Conservation (phyloP, 2,113 vertebrate genomes). For the Sylvia atricapilla region DNA sequence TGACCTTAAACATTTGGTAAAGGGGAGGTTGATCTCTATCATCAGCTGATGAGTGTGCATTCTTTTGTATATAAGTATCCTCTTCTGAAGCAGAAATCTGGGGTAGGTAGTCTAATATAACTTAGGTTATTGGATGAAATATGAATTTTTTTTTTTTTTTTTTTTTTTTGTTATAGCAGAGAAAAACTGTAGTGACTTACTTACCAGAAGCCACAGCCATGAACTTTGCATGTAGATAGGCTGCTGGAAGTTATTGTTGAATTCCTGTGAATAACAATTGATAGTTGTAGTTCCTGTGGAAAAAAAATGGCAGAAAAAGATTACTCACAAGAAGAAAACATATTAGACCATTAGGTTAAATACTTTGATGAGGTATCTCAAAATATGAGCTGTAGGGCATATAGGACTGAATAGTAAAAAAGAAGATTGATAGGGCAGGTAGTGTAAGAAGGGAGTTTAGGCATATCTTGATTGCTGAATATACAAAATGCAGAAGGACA, state of each 20-base stretch:
- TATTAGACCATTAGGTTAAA: background rate
- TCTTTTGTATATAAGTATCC: background rate
- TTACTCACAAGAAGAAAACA: background rate
- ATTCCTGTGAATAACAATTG: background rate
- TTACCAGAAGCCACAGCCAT: background rate
- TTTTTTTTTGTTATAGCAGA: background rate
- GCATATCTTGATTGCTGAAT: background rate
- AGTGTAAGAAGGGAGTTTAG: background rate
- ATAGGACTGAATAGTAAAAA: background rate
- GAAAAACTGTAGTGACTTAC: background rate
- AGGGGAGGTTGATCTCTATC: background rate
- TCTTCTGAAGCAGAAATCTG: background rate
- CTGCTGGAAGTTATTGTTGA: background rate
- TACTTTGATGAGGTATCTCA: background rate
- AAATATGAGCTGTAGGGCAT: background rate
- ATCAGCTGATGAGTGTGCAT: background rate
- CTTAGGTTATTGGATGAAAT: background rate
- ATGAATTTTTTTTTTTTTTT: too few relatives aligned
- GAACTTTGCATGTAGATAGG: background rate
- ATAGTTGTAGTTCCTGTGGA: background rate
- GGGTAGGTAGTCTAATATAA: background rate
- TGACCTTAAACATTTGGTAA: background rate
- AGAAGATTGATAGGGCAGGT: background rate
- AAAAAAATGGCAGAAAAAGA: background rate
- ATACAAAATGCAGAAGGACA: background rate